Evolutionary conservation across 2,113 vertebrate species (phyloP).

Genomic region (Phocoena phocoena): DNA sequence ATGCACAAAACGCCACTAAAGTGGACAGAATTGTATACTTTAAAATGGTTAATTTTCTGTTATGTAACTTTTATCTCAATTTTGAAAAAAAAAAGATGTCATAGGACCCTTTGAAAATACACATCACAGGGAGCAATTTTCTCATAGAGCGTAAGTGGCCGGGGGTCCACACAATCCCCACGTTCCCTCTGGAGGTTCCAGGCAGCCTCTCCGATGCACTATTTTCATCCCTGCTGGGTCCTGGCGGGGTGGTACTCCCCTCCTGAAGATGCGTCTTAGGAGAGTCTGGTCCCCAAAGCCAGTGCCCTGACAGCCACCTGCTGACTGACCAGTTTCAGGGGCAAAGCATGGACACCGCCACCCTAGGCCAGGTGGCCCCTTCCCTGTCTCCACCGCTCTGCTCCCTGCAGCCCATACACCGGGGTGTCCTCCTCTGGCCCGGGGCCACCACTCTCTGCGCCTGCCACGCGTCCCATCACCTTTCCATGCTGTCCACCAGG

Average conservation of each 20-base stretch:
- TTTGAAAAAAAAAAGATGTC: not conserved
- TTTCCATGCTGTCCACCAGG: constrained; percentile 34
- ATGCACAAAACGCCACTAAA: accelerated
- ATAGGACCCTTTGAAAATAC: not conserved
- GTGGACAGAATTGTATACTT: accelerated
- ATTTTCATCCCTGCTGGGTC: not conserved
- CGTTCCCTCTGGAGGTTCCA: too few species aligned
- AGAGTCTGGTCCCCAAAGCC: not conserved
- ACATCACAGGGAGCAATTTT: accelerated
- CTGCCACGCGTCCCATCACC: not conserved
- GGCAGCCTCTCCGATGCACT: accelerated
- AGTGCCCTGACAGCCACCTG: accelerated
- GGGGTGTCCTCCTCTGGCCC: not conserved
- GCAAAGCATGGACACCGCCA: accelerated
- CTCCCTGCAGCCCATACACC: not conserved
- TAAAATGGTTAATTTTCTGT: not conserved
- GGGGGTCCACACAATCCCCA: accelerated
- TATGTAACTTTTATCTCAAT: not conserved
- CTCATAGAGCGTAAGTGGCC: accelerated
- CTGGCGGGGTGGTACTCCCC: not conserved
- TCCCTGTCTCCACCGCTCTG: too few species aligned
- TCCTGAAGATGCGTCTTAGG: not conserved
- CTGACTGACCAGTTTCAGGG: not conserved
- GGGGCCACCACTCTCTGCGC: too few species aligned
- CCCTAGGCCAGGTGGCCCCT: accelerated